phyloP scores from a whole-genome alignment of 2,797 vertebrate species.

The Masticophis lateralis region DNA sequence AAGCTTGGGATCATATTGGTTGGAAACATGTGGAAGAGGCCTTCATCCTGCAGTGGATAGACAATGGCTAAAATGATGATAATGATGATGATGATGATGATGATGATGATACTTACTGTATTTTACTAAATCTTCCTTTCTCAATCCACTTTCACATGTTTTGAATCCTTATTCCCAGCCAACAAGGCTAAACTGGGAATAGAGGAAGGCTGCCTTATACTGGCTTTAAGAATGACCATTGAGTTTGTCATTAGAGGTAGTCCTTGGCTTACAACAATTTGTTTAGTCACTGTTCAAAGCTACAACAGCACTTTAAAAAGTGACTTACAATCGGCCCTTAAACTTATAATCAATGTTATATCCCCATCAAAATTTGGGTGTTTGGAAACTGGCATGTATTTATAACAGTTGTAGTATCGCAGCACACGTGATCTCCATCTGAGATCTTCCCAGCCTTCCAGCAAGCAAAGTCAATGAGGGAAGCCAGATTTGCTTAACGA shows the following conservation, averaged over 20 bases:
- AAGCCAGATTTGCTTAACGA: not conserved
- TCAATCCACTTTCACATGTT: not conserved
- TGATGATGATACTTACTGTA: not conserved
- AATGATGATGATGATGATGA: not conserved
- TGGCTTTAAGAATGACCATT: not conserved
- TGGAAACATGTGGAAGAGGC: not conserved
- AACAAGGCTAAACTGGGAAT: not conserved
- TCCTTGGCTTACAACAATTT: not conserved
- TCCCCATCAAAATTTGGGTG: not conserved
- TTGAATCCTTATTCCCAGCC: not conserved
- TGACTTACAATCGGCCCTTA: not conserved
- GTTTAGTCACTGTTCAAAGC: not conserved
- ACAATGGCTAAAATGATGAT: not conserved
- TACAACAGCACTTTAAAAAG: not conserved
- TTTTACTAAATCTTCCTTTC: not conserved
- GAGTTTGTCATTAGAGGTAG: not conserved
- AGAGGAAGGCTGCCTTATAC: not conserved
- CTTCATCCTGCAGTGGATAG: not conserved
- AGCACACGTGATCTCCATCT: not conserved
- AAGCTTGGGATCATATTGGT: not conserved
- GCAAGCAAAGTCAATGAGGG: not conserved
- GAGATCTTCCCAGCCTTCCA: not conserved
- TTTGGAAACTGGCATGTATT: not conserved
- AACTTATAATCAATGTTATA: not conserved
- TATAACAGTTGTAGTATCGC: not conserved